A percentile compares a stretch with the other conserved stretches of the same genome.
Evolutionary conservation across 2,113 vertebrate genomes (phyloP).

Genomic region (Rattus norvegicus): GRCr8 NC_086029.1:40178001-40178500

Average conservation of each 20-base stretch:
- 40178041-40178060: not conserved
- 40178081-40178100: not conserved
- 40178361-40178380: slow-evolving; percentile 61
- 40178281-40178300: not conserved
- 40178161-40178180: not conserved
- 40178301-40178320: not conserved
- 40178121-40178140: not conserved
- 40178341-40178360: not conserved
- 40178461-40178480: slow-evolving; percentile 89
- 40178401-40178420: slow-evolving; percentile 93
- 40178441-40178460: slow-evolving; percentile 93
- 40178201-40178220: not conserved
- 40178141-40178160: not conserved
- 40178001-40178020: not conserved
- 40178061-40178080: not conserved
- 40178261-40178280: not conserved
- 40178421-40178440: slow-evolving; percentile 89
- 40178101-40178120: not conserved
- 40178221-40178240: not conserved
- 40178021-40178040: not conserved
- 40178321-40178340: not conserved
- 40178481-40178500: slow-evolving; percentile 86
- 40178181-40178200: not conserved
- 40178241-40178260: not conserved
- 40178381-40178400: slow-evolving; percentile 92